A percentile compares a stretch with the other conserved stretches of the same genome.
These are phyloP conservation scores for Leptopilina syphax DNA, from an alignment of 2,888 invertebrate genomes.

Conservation along the genomic window DNA sequence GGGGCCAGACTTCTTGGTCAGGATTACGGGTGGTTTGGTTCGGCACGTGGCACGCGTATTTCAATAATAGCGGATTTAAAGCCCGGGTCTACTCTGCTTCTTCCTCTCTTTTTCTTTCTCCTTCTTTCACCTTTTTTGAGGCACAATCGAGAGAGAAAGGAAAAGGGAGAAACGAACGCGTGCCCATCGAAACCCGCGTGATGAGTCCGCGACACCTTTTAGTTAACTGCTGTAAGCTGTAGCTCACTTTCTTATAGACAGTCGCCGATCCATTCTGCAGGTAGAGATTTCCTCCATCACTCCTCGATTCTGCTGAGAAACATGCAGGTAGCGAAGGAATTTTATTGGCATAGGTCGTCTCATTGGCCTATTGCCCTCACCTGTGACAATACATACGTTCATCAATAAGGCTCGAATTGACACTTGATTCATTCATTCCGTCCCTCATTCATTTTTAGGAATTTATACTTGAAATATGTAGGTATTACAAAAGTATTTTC, in stretches of 20 bases:
- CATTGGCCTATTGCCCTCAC: constrained; percentile 61
- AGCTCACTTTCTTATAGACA: constrained; percentile 44
- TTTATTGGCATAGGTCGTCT: constrained; percentile 70
- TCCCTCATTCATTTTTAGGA: background rate
- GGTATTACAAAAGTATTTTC: background rate
- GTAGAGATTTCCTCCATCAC: constrained; percentile 46
- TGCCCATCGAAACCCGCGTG: constrained; percentile 46
- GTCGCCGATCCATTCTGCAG: constrained; percentile 51
- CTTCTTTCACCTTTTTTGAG: constrained; percentile 51
- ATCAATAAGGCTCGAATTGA: constrained; percentile 49
- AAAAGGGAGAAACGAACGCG: constrained; percentile 43
- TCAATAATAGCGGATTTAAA: constrained; percentile 71
- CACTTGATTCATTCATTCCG: constrained; percentile 8
- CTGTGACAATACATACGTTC: constrained; percentile 44
- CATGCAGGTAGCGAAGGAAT: constrained; percentile 57
- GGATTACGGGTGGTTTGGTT: constrained; percentile 43
- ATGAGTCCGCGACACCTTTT: constrained; percentile 55
- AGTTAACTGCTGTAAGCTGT: constrained; percentile 39
- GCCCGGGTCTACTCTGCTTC: constrained; percentile 56
- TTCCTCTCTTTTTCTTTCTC: constrained; percentile 54
- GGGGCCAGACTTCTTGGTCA: constrained; percentile 40
- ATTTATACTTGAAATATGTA: too few species aligned
- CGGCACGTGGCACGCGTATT: constrained; percentile 66
- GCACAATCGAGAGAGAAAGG: constrained; percentile 56
- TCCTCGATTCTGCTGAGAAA: constrained; percentile 42